These are phyloP conservation scores for Nylanderia fulva DNA, from an alignment of 1,140 invertebrate species.

Conservation along the genomic window DNA sequence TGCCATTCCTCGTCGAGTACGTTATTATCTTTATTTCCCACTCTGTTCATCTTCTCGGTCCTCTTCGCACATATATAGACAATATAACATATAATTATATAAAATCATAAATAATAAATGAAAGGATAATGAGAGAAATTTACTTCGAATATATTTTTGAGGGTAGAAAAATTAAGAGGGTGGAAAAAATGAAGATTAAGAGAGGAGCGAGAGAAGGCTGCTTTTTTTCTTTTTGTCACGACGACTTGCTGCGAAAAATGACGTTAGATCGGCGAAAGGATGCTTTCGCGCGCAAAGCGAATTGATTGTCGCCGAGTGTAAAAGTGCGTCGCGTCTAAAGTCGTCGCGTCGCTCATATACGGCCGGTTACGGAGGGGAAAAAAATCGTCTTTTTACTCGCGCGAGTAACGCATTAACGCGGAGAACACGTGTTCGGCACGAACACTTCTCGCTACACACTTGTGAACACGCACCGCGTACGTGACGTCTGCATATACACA, in stretches of 20 bases:
- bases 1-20: conserved; percentile 70
- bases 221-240: not conserved
- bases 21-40: conserved; percentile 72
- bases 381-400: conserved; percentile 65
- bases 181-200: not conserved
- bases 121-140: not conserved
- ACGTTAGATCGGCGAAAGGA: not conserved
- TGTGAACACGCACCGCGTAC: conserved; percentile 77
- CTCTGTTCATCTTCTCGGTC: conserved; percentile 7
- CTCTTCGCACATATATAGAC: too few relatives aligned
- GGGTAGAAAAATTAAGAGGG: not conserved
- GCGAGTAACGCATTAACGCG: conserved; percentile 67
- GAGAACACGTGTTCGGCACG: conserved; percentile 76
- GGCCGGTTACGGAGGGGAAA: conserved; percentile 13
- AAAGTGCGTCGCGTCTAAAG: conserved; percentile 42
- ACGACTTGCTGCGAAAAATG: not conserved
- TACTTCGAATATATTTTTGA: not conserved
- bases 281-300: not conserved
- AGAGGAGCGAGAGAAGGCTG: too few relatives aligned
- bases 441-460: conserved; percentile 78
- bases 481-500: conserved; percentile 77
- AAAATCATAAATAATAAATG: not conserved
- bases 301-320: not conserved
- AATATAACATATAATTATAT: too few relatives aligned
- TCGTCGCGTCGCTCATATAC: conserved; percentile 61